Evolutionary conservation across 2,888 invertebrate genomes (phyloP), one percentile per base, ranked within the genome.

Genomic region (Acronicta alni): DNA sequence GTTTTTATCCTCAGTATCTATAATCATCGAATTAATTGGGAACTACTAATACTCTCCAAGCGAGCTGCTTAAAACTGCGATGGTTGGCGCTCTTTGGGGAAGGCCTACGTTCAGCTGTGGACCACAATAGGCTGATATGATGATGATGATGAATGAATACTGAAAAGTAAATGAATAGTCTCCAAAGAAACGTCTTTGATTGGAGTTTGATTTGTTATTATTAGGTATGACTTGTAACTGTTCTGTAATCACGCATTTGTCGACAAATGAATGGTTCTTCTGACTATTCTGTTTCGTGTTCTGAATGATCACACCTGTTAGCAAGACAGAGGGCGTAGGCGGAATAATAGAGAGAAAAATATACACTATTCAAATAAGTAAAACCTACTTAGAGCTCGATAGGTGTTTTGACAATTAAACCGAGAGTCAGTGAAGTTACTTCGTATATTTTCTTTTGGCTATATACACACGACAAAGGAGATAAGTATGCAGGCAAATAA

Each of bases 251-350:
- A 32, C 7, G 32, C 3, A 32, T 32, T 7, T 6, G 12, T 32
- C n/a, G 5, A 1, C 14, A n/a, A 3, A 32, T n/a, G n/a, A 6
- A 32, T 42, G n/a, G 42, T n/a, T n/a, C 20, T 20, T 17, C 20
- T 42, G 42, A 14, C 1, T 47, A 8, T 44, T 55, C 44, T 49
- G 15, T 23, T n/a, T 18, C 12, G 14, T 17, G 7, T 30, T 53
- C 42, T 47, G 58, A 72, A 66, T 66, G 57, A 73, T 75, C 73
- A 73, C 77, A 77, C 77, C 77, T 77, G 77, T 75, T 66, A 58
- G 54, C 42, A 59, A 61, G 60, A 72, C 60, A 57, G 51, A n/a
- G 15, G 23, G 38, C 60, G 77, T 77, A 65, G 75, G 77, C 14
- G 60, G 75, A 61, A 72, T 72, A 68, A 70, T 70, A 70, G 60